Percentiles rank a stretch among this genome's conserved stretches.
Conservation (phyloP, 1,140 invertebrate genomes). For the Aphis craccivora region DNA sequence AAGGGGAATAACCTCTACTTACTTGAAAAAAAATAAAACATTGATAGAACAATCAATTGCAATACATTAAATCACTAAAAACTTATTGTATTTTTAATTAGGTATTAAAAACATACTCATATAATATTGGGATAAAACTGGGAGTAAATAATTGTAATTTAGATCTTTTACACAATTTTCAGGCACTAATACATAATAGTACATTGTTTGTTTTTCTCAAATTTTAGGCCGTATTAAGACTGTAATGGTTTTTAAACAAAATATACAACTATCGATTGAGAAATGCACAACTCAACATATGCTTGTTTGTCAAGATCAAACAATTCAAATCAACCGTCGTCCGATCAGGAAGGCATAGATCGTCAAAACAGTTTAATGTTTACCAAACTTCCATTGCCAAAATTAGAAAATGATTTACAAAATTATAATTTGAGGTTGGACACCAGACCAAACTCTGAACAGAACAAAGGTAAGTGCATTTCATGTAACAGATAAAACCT, state of each 20-base stretch:
- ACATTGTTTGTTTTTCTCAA: background rate
- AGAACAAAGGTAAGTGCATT: constrained; percentile 36
- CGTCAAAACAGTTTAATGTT: constrained; percentile 54
- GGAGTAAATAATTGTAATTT: too few species aligned
- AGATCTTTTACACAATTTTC: too few species aligned
- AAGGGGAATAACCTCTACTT: too few species aligned
- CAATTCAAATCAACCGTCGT: background rate
- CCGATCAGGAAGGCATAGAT: background rate
- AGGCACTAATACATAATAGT: background rate
- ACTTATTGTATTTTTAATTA: too few species aligned
- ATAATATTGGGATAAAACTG: too few species aligned
- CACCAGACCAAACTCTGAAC: constrained; percentile 2
- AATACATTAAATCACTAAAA: too few species aligned
- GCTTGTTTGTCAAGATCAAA: constrained; percentile 38
- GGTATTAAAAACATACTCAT: too few species aligned
- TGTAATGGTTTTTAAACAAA: constrained; percentile 31
- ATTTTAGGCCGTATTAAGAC: background rate
- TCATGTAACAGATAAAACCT: background rate
- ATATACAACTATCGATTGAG: background rate
- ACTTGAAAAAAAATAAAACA: too few species aligned
- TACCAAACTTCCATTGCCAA: constrained; percentile 30
- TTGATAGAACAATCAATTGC: too few species aligned
- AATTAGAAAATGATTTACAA: constrained; percentile 51
- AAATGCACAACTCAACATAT: constrained; percentile 46
- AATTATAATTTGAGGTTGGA: constrained; percentile 52